Evolutionary conservation across 2,797 vertebrate genomes (phyloP), one percentile per base, ranked within the genome.

Genomic region (Cercopithecus mitis): DNA sequence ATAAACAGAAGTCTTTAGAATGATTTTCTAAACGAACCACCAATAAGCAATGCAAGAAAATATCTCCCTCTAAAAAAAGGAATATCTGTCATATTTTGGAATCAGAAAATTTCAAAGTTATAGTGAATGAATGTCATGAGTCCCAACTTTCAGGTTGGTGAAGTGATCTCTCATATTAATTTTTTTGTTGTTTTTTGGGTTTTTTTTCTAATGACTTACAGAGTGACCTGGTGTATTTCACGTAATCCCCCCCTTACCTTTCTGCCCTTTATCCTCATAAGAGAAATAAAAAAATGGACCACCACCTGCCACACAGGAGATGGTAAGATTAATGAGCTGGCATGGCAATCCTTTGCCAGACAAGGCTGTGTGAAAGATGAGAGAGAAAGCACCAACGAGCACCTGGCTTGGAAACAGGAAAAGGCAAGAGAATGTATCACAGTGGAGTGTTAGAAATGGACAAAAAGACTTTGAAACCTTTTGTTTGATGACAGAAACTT

Each of bases 41-140:
- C 90, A 95, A 57, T 86, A 82, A 72, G 3, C 4, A 64, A 47
- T n/a, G 50, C 43, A 75, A 91, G 45, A 93, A 96, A 91, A 91
- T 39, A 73, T 33, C 22, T 22, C n/a, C n/a, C 20, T 39, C 13
- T 39, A 64, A 11, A 27, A 45, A 91, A n/a, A 36, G 20, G 43
- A 70, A 25, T 27, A 36, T 19, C 25, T 67, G 0, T 39, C 67
- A 5, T 52, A 64, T 76, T 93, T 97, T 61, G 70, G 45, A 77
- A 95, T 76, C 58, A 61, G 27, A 82, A 72, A 47, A 79, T 67
- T 86, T 45, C 58, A 75, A 93, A 43, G 14, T 70, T 85, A n/a
- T 58, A 84, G 5, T 33, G 12, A 64, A 90, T 33, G n/a, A 67
- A 58, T 84, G 20, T 57, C 15, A 7, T 14, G 0, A 33, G 2